These are phyloP conservation scores for Euzophera pinguis DNA, from an alignment of 2,888 invertebrate genomes.

Conservation along the genomic window DNA sequence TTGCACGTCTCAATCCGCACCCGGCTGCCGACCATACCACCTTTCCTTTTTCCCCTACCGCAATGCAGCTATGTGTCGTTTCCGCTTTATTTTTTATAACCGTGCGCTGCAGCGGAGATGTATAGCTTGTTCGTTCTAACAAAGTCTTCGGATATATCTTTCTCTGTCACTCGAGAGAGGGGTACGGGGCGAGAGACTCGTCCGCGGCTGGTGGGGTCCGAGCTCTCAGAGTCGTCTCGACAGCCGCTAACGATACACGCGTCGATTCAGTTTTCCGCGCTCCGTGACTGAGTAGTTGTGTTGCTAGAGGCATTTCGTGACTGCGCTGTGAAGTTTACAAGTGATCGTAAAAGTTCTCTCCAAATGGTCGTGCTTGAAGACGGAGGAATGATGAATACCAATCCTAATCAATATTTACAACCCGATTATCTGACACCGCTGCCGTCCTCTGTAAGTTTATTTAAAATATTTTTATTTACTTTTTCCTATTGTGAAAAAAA, in stretches of 20 bases:
- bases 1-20: constrained; percentile 80
- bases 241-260: constrained; percentile 58
- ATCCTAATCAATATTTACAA: constrained; percentile 96
- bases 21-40: constrained; percentile 73
- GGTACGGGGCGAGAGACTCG: constrained; percentile 48
- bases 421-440: constrained; percentile 97
- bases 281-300: constrained; percentile 59
- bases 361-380: constrained; percentile 95
- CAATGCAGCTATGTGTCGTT: constrained; percentile 78
- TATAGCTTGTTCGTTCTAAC: constrained; percentile 63
- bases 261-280: constrained; percentile 44
- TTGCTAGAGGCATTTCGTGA: constrained; percentile 62
- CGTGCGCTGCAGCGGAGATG: constrained; percentile 74
- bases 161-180: constrained; percentile 53
- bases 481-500: no score
- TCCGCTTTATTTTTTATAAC: constrained; percentile 78
- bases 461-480: constrained; percentile 22
- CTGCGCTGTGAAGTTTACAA: constrained; percentile 63
- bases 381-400: constrained; percentile 92
- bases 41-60: constrained; percentile 78
- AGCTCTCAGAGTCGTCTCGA: constrained; percentile 69
- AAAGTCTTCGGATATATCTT: constrained; percentile 48
- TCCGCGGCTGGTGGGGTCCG: constrained; percentile 62
- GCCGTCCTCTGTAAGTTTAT: constrained; percentile 93
- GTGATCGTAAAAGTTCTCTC: constrained; percentile 68